Evolutionary conservation across 2,888 invertebrate genomes (phyloP), one percentile per base, ranked within the genome.

Genomic region (Dynastes hyllus): DNA sequence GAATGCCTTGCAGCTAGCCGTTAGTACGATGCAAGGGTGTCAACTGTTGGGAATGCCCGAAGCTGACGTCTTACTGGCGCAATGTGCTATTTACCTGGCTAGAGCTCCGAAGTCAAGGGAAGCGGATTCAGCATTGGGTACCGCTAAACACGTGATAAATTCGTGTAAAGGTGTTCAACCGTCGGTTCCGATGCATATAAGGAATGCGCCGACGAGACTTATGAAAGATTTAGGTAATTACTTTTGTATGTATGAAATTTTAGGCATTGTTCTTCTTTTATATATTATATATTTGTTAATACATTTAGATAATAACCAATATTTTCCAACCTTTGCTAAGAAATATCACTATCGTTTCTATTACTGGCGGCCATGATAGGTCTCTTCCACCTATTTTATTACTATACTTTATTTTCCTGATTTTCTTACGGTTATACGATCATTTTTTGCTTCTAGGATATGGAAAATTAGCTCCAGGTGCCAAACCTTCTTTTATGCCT

Each of bases 1-100:
- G 0, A 90, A 88, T 81, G 94, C 94, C 0, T 82, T 95, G 61
- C 91, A 91, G 50, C 90, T 94, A 83, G 94, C 96, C 0, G 92
- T 95, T 2, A 91, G 94, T 4, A 93, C 95, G 51, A 92, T 94
- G 90, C 94, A 95, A 83, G 95, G 94, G 1, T 95, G 95, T 85
- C 95, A 95, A 86, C 90, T 94, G 80, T 89, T 96, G 55, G 96
- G 96, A 8, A 94, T 94, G 94, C 96, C 96, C 0, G 96, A 96
- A 85, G 93, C 94, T 84, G 94, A 95, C 86, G 93, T 95, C 11
- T 88, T 95, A 75, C 88, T 96, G 37, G 95, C 94, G 13, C 95
- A 96, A 85, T 94, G 95, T 85, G 94, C 93, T 2, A 93, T 94
- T 71, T 93, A 96, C 85, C 89, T 96, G 69, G 94, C 96, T 0